Base-by-base conservation (phyloP, 2,113 vertebrate species). In the Apteryx owenii region DNA sequence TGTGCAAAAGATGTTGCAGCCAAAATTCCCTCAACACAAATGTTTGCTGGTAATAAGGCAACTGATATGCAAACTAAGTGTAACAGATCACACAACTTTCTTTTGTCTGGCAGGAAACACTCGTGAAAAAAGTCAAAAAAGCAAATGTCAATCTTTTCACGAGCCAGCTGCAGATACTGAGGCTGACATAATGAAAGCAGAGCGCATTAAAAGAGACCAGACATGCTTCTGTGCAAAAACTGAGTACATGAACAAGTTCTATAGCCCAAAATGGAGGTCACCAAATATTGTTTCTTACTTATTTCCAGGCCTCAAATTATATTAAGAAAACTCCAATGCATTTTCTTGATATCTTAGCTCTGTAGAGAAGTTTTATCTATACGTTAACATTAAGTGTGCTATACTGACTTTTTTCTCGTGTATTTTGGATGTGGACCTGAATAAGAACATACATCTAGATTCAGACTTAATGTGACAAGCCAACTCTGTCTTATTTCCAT, bases 91-190 rank as follows among this genome's bases (percentile, higher is more conserved):
- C 40, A 86, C 22, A 75, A 73, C 46, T 90, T 56, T 64, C 69
- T 94, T 87, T 60, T 88, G 44, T 73, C 84, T 88, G 75, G 48
- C 70, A 94, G 82, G 36, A 94, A 91, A 77, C 18, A 44, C 38
- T 93, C 90, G 40, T 12, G 78, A 92, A 88, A 78, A 70, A 80
- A 87, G 81, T 77, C 89, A 15, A 28, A 54, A 28, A 54, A 54
- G 53, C 26, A 29, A 26, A 29, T 56, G 54, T 56, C 26, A 56
- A 29, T 58, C 62, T 88, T 72, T 89, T 68, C 85, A 54, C 54
- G 23, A 95, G 75, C 83, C 78, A 93, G 64, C 54, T 73, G 75
- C 71, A 91, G 75, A 76, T 61, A 82, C 10, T 0, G 1, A 14
- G 9, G 36, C 70, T 94, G 86, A 95, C 66, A 73, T 54, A 79